These are phyloP conservation scores for Napeogenes sylphis DNA, from an alignment of 2,888 invertebrate genomes.

Conservation along the genomic window DNA sequence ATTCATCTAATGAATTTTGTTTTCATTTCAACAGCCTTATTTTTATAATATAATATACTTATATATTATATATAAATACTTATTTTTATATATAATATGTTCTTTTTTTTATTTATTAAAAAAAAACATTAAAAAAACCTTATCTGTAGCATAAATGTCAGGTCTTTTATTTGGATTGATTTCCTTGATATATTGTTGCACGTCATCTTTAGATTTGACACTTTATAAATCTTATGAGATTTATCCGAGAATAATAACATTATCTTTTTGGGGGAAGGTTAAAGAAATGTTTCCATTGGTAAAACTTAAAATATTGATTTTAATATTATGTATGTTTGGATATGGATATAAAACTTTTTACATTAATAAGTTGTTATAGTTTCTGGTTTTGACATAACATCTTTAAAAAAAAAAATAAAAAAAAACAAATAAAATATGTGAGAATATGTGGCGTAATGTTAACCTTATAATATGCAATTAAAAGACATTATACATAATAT, in stretches of 20 bases:
- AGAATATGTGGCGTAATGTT: background rate
- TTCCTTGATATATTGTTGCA: constrained; percentile 23
- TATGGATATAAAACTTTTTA: no score
- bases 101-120: no score
- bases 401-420: no score
- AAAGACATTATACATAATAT: background rate
- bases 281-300: constrained; percentile 10
- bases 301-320: constrained; percentile 7
- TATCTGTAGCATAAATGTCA: background rate
- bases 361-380: no score
- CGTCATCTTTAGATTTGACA: constrained; percentile 22
- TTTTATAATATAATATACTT: no score
- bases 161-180: constrained; percentile 25
- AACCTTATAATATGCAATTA: no score
- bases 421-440: background rate
- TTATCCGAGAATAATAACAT: constrained; percentile 20
- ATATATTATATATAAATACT: no score
- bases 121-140: no score
- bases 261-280: constrained; percentile 13
- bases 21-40: no score
- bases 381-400: no score
- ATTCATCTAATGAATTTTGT: no score
- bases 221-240: constrained; percentile 27
- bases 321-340: background rate
- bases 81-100: no score